Percentiles rank a stretch among this genome's conserved stretches.
Evolutionary conservation across 2,888 invertebrate species (phyloP).

Genomic region (Calameuta pallipes): DNA sequence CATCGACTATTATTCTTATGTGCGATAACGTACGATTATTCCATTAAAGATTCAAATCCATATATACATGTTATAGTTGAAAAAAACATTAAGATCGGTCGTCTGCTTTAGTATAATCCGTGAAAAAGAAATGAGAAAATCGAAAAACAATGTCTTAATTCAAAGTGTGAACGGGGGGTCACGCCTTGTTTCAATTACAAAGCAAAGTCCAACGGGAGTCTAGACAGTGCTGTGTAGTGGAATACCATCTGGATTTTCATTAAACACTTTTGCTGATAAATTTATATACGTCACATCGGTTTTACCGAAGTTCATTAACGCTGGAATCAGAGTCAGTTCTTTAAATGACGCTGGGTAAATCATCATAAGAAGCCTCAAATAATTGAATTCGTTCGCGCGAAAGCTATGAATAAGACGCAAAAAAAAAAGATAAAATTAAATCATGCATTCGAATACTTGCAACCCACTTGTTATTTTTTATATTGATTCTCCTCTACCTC

Average conservation of each 20-base stretch:
- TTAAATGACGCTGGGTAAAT: background rate
- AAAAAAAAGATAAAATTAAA: background rate
- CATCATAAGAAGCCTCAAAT: background rate
- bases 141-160: background rate
- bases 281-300: background rate
- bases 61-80: background rate
- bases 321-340: background rate
- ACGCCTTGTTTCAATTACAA: background rate
- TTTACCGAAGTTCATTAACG: background rate
- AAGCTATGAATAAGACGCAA: background rate
- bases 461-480: background rate
- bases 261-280: background rate
- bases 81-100: background rate
- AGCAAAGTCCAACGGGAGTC: slow-evolving; percentile 57
- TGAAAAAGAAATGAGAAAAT: background rate
- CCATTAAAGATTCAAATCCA: background rate
- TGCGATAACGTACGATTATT: background rate
- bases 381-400: background rate
- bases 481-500: background rate
- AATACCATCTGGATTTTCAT: slow-evolving; percentile 7
- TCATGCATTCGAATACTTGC: background rate
- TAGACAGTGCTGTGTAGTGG: slow-evolving; percentile 44
- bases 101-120: background rate
- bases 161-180: background rate
- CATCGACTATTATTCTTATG: background rate